Base-by-base conservation (phyloP, 2,797 vertebrate genomes). In the Channallabes apus region DNA sequence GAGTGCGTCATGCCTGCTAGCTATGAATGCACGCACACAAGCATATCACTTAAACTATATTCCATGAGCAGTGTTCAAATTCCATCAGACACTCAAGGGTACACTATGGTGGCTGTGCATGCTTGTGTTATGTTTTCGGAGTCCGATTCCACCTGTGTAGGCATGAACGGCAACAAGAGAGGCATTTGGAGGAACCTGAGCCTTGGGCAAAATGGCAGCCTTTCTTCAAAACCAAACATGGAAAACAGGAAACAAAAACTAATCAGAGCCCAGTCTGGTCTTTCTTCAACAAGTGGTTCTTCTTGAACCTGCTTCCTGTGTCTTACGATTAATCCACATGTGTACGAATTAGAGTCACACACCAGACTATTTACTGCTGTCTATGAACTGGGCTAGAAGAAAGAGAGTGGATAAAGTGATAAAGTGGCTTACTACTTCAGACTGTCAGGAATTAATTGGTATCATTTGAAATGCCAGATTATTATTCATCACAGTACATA, bases 151-250 rank as follows among this genome's bases (percentile, higher is more conserved):
- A 91, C 88, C 83, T 88, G 86, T 35, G 35, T 87, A 87, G 84
- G 89, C 91, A 86, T 85, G 90, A 93, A 93, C 86, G 87, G 94
- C 91, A 94, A 94, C 41, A 73, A 89, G 91, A 95, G 84, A 92
- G 89, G 87, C 82, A 86, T 65, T 82, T 85, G 79, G 89, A 81
- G 91, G 92, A 92, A 89, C 84, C 77, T 82, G 84, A 91, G 87
- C 82, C 38, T 65, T n/a, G 46, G 7, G 71, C 76, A 87, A 81
- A 86, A 86, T 62, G 58, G 85, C 89, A 76, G 80, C 86, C 88
- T 88, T 88, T 4, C 67, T 83, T 83, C 72, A 17, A 88, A 83
- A 82, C 84, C 68, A 71, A 84, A 84, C 59, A 82, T 62, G 73
- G 88, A 82, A 89, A 86, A 84, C 72, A 80, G 72, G 68, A 88